Base-by-base conservation (phyloP, 2,888 invertebrate species). In the Caenorhabditis angaria region DNA sequence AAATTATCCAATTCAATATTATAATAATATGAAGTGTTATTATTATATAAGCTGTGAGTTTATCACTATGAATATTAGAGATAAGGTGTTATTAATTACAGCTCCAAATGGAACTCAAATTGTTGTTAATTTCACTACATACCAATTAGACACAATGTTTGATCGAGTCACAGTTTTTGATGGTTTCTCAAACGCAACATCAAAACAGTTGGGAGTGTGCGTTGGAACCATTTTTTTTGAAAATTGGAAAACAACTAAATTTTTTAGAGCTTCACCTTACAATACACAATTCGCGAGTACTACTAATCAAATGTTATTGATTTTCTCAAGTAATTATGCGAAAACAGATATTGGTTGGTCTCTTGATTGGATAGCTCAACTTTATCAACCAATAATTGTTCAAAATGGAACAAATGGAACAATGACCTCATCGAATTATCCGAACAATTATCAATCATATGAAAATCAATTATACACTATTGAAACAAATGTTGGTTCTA, bases 11-110 rank as follows among this genome's bases (percentile, higher is more conserved):
- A 28, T 61, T 50, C 61, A 70, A 48, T 70, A 70, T 27, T 70
- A 70, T 47, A 91, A 93, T 1, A 93, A 94, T 81, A 96, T 97
- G 89, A 93, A 94, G 88, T 97, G 97, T 88, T 92, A 95, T 6
- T 99, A 97, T 97, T 95, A 97, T 90, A 95, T 97, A 63, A 92
- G 94, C 61, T 96, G 97, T 0, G 93, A 93, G 61, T 55, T 29
- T 14, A 25, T 18, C 8, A 14, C 14, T 14, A 18, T 10, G 8
- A 10, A 20, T 35, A 32, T 8, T 53, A 24, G 4, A 10, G 5
- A 22, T 4, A 10, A n/a, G 28, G 28, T 22, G 8, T n/a, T 2
- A 60, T 60, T 8, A 10, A 24, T 58, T 58, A 14, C 58, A 62
- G 62, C 62, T 22, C 62, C 56, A 0, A 20, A 50, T 12, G 62